phyloP scores from a whole-genome alignment of 2,797 vertebrate genomes.

The Helostoma temminkii region DNA sequence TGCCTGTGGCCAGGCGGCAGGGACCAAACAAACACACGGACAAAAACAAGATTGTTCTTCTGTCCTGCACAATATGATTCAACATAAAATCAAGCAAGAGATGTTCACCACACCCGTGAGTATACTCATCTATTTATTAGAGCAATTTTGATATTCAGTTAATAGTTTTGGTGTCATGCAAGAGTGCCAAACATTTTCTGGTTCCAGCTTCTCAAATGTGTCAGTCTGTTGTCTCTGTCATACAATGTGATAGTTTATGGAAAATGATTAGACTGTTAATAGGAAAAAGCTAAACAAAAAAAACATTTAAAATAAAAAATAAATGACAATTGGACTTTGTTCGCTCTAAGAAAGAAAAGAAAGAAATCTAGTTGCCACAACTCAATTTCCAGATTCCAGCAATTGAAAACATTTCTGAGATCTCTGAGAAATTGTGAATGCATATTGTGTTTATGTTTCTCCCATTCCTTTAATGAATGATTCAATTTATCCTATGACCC shows the following conservation, averaged over 20 bases:
- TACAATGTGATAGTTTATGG: neutral
- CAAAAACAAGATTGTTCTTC: neutral
- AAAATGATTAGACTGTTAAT: too few relatives aligned
- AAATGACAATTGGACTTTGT: too few relatives aligned
- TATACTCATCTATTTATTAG: constrained; percentile 23
- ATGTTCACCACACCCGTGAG: constrained; percentile 71
- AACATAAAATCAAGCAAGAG: constrained; percentile 67
- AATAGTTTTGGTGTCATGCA: neutral
- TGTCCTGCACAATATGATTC: constrained; percentile 63
- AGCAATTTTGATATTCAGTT: neutral
- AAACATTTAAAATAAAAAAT: too few relatives aligned
- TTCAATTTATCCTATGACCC: neutral
- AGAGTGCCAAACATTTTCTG: neutral
- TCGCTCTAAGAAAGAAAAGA: too few relatives aligned
- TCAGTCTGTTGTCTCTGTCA: neutral
- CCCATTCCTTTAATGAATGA: neutral
- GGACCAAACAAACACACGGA: constrained; percentile 7
- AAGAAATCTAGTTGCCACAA: too few relatives aligned
- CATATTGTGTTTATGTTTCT: too few relatives aligned
- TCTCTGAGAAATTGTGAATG: too few relatives aligned
- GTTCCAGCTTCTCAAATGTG: neutral
- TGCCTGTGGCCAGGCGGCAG: constrained; percentile 26
- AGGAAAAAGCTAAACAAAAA: too few relatives aligned
- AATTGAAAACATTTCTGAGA: too few relatives aligned
- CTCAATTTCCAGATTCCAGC: too few relatives aligned